phyloP scores from a whole-genome alignment of 2,888 invertebrate species.

The Augiades crinisus region DNA sequence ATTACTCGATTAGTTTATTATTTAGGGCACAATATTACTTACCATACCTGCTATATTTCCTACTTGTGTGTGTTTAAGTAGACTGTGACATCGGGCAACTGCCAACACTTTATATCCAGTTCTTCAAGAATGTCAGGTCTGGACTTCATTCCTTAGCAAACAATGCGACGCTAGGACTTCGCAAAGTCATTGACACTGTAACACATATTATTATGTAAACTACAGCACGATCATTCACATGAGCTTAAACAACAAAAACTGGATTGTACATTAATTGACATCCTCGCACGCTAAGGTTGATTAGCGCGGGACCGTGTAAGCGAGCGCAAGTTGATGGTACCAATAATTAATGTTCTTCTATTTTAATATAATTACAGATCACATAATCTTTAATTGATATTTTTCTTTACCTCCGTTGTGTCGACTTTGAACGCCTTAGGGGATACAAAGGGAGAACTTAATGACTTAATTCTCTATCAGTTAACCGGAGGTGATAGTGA shows the following conservation, averaged over 20 bases:
- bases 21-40: slow-evolving; percentile 39
- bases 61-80: slow-evolving; percentile 50
- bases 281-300: neutral
- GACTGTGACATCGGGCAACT: slow-evolving; percentile 58
- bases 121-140: slow-evolving; percentile 68
- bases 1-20: neutral
- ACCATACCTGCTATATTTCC: slow-evolving; percentile 63
- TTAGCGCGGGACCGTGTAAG: too few relatives aligned
- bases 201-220: slow-evolving; percentile 40
- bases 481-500: too few relatives aligned
- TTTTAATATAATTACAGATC: too few relatives aligned
- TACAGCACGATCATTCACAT: slow-evolving; percentile 9
- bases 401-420: too few relatives aligned
- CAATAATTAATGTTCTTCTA: too few relatives aligned
- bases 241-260: slow-evolving; percentile 7
- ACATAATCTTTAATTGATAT: too few relatives aligned
- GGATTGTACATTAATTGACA: slow-evolving; percentile 4
- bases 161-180: slow-evolving; percentile 56
- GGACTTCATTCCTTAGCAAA: slow-evolving; percentile 73
- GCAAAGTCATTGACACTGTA: slow-evolving; percentile 56
- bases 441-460: too few relatives aligned
- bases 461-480: too few relatives aligned
- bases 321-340: too few relatives aligned
- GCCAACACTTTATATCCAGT: slow-evolving; percentile 75
- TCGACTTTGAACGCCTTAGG: too few relatives aligned